Conservation (phyloP, 1,140 invertebrate genomes). For the Whitmania pigra region DNA sequence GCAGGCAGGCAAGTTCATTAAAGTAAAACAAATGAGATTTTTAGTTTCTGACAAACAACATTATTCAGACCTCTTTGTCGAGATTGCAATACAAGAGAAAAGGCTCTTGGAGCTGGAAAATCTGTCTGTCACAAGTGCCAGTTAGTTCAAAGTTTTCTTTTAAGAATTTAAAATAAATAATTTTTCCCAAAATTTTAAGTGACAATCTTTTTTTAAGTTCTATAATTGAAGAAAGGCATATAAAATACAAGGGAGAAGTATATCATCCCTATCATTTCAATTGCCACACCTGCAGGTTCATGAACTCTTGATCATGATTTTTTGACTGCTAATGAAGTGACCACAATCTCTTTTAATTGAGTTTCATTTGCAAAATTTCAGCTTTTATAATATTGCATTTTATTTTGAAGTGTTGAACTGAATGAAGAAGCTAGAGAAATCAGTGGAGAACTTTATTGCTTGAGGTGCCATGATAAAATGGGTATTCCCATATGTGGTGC, state of each 20-base stretch:
- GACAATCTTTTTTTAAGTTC: slow-evolving; percentile 52
- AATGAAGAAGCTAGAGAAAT: slow-evolving; percentile 80
- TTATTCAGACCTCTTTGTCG: slow-evolving; percentile 72
- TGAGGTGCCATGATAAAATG: slow-evolving; percentile 98
- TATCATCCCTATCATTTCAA: slow-evolving; percentile 99
- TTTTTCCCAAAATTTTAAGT: slow-evolving; percentile 7
- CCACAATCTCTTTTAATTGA: not conserved
- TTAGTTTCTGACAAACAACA: slow-evolving; percentile 15
- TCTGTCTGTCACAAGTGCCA: slow-evolving; percentile 98
- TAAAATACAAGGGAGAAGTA: slow-evolving; percentile 87
- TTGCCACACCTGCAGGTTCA: slow-evolving; percentile 70
- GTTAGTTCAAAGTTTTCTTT: slow-evolving; percentile 44
- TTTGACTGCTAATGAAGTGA: too few species aligned
- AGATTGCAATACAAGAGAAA: slow-evolving; percentile 87
- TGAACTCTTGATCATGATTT: slow-evolving; percentile 1
- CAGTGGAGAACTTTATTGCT: slow-evolving; percentile 87
- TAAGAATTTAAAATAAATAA: not conserved
- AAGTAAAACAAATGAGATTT: not conserved
- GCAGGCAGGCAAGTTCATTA: slow-evolving; percentile 45
- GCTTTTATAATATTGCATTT: not conserved
- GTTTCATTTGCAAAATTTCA: not conserved
- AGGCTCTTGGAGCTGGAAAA: slow-evolving; percentile 84
- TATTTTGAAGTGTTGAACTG: slow-evolving; percentile 45
- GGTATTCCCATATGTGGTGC: slow-evolving; percentile 88
- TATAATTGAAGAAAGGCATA: slow-evolving; percentile 86